phyloP scores from a whole-genome alignment of 2,888 invertebrate species.

The Dilophus febrilis region DNA sequence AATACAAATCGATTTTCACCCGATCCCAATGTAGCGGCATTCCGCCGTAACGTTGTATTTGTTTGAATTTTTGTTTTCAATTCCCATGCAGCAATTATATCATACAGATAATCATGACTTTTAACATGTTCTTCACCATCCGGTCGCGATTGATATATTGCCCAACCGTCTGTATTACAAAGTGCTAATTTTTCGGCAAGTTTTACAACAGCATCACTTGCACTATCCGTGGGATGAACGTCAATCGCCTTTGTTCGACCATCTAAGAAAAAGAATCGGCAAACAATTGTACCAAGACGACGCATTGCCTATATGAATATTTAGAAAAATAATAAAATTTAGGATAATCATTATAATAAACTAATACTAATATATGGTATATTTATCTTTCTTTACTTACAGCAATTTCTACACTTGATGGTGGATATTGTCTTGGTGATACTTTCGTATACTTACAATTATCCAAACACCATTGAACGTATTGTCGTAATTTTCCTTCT shows the following conservation, averaged over 20 bases:
- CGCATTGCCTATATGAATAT: conserved; percentile 87
- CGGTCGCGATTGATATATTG: conserved; percentile 76
- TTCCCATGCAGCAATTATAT: conserved; percentile 91
- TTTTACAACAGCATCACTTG: conserved; percentile 74
- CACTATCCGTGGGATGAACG: conserved; percentile 87
- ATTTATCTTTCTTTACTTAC: conserved; percentile 34
- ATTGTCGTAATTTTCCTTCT: conserved; percentile 57
- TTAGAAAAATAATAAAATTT: conserved; percentile 11
- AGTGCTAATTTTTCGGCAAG: conserved; percentile 78
- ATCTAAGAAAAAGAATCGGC: conserved; percentile 87
- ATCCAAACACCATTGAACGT: conserved; percentile 86
- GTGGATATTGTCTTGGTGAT: conserved; percentile 64
- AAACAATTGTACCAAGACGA: conserved; percentile 78
- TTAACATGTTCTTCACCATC: conserved; percentile 81
- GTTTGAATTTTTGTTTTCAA: conserved; percentile 43
- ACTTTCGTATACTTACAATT: conserved; percentile 79
- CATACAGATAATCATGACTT: conserved; percentile 81
- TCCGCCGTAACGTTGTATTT: conserved; percentile 33
- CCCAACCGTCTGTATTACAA: conserved; percentile 79
- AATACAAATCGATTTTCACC: conserved; percentile 87
- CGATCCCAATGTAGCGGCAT: conserved; percentile 54
- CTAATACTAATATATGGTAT: background rate
- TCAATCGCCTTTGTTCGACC: conserved; percentile 90
- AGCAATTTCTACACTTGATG: conserved; percentile 84
- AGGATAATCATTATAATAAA: background rate